Evolutionary conservation across 2,113 vertebrate genomes (phyloP), one percentile per base, ranked within the genome.

Genomic region (Gadus chalcogrammus): DNA sequence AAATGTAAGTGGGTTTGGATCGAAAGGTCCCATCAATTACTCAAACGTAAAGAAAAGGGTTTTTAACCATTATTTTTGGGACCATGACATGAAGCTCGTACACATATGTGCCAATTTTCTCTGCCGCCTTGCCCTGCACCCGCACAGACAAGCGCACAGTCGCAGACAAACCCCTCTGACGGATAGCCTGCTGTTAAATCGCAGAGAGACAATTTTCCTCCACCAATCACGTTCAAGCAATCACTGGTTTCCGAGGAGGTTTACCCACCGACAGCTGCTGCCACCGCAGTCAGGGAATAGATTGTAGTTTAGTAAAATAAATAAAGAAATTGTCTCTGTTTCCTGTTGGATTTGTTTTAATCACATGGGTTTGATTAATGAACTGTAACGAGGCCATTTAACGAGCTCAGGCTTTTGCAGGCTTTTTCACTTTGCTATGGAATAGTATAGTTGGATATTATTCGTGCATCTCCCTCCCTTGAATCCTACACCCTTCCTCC

Each of bases 241-340:
- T 88, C 79, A 83, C 73, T 65, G 79, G 72, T 73, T 56, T 77
- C 82, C 67, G 79, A 78, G 72, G 87, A 80, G 76, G 78, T 82
- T 81, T 72, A 71, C 67, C 56, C 12, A 27, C 48, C 75, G 83
- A 79, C 84, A 85, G 85, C 85, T 88, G 83, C 82, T 73, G 0
- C 79, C 77, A 62, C 77, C 77, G 79, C 76, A 84, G 69, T 72
- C 70, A 73, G 78, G 78, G 75, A 82, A 86, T 83, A 16, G 70
- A 78, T 80, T 79, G 76, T 70, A 63, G 58, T 79, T 71, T 62
- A 48, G 35, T 48, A 9, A 48, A 48, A 48, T 48, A 48, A 48
- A 48, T 48, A 71, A 76, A 83, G 70, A 83, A 64, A 77, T 74
- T 13, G 42, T 60, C 73, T 76, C 38, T 42, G 48, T 53, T 67